Evolutionary conservation across 2,888 invertebrate genomes (phyloP), one percentile per base, ranked within the genome.

Genomic region (Pelosia muscerda): DNA sequence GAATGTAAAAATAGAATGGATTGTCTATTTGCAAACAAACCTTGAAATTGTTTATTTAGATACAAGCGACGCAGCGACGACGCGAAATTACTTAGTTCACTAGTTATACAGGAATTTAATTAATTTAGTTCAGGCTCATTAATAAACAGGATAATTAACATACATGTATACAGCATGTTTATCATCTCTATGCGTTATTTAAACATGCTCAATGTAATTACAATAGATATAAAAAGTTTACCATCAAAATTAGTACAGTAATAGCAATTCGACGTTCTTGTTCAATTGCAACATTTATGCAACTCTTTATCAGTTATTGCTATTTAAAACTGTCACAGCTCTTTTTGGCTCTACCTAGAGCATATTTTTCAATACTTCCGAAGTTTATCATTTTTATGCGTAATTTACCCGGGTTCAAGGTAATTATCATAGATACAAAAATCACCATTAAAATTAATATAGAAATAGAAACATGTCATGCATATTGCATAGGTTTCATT

Each of bases 21-120:
- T 58, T 58, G 49, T 49, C 19, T 34, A 59, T 59, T 34, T 23
- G 23, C 23, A 34, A 6, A 59, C 9, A 59, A 42, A 49, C 58
- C 15, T 34, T 34, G 13, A 15, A 34, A 23, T 23, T 8, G 15
- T 34, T 59, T 23, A 59, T 38, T 59, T 23, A 9, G 15, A 59
- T 15, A 23, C 55, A 55, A 8, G 15, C 25, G 55, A 25, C 25
- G 23, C 31, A 23, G 25, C 25, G 15, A 8, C 25, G 55, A 25
- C 25, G 23, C 31, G 15, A 23, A 56, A 57, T 28, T 22, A 31
- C 34, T 59, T 10, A 19, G 15, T 34, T 34, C 28, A 34, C 22
- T 5, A 34, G 15, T 38, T 13, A n/a, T 49, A 49, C 8, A 49
- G 9, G 9, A n/a, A 13, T 34, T 11, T 2, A 34, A n/a, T 15